These are phyloP conservation scores for Zaprionus lachaisei DNA, from an alignment of 1,140 invertebrate species.

Conservation along the genomic window DNA sequence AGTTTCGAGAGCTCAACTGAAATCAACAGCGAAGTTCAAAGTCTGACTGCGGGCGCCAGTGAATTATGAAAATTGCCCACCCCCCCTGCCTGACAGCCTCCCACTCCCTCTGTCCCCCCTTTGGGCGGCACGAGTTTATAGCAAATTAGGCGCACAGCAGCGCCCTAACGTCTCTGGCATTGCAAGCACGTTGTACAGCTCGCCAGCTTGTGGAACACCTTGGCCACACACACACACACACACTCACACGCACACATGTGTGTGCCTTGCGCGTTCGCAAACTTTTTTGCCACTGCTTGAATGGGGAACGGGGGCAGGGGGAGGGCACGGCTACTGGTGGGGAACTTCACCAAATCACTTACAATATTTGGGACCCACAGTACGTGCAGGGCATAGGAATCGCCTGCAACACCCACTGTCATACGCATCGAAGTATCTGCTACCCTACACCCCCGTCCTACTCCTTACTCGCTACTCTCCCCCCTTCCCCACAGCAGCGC, in stretches of 20 bases:
- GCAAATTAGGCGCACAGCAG: slow-evolving; percentile 78
- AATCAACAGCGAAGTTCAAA: slow-evolving; percentile 61
- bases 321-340: neutral
- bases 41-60: slow-evolving; percentile 72
- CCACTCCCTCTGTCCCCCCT: neutral
- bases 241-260: slow-evolving; percentile 45
- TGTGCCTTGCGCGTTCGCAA: slow-evolving; percentile 24
- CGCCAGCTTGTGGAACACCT: slow-evolving; percentile 55
- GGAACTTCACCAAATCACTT: slow-evolving; percentile 80
- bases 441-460: neutral
- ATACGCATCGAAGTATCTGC: slow-evolving; percentile 76
- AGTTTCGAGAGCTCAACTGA: slow-evolving; percentile 50
- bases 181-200: slow-evolving; percentile 69
- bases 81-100: neutral
- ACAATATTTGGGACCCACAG: slow-evolving; percentile 79
- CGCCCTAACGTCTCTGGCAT: slow-evolving; percentile 51
- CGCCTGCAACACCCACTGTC: slow-evolving; percentile 54
- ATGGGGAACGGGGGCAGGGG: neutral
- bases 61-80: slow-evolving; percentile 75
- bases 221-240: slow-evolving; percentile 40
- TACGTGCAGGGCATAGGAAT: slow-evolving; percentile 79
- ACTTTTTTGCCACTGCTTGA: slow-evolving; percentile 36
- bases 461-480: neutral
- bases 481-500: neutral
- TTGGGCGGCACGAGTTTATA: slow-evolving; percentile 43